These are phyloP conservation scores for Rousettus leschenaultii DNA, from an alignment of 2,113 vertebrate species.

Conservation along the genomic window DNA sequence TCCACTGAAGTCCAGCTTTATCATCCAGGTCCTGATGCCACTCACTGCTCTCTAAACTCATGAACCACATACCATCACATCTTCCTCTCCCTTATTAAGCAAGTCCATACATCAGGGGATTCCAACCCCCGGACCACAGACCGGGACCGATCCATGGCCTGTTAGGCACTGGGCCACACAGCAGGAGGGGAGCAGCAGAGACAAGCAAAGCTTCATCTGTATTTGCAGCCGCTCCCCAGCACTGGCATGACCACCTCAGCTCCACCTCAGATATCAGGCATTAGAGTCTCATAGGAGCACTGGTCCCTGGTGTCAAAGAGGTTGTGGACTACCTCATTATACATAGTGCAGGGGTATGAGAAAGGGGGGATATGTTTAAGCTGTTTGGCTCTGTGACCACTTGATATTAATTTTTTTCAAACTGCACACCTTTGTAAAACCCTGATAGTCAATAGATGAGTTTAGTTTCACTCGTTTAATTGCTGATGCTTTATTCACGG, in stretches of 20 bases:
- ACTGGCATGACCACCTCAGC: too few relatives aligned
- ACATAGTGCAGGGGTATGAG: not conserved
- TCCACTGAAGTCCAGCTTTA: not conserved
- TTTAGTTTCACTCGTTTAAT: not conserved
- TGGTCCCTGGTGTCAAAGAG: too few relatives aligned
- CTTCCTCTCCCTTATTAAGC: not conserved
- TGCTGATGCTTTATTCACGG: not conserved
- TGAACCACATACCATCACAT: not conserved
- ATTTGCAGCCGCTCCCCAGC: too few relatives aligned
- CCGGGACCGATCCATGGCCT: too few relatives aligned
- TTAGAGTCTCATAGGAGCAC: too few relatives aligned
- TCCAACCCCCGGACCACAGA: too few relatives aligned
- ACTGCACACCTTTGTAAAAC: not conserved
- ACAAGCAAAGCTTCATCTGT: too few relatives aligned
- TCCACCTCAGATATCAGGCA: too few relatives aligned
- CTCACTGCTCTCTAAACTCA: not conserved
- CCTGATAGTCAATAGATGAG: not conserved
- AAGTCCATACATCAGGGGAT: not conserved
- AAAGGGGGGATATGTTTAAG: not conserved
- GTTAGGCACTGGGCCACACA: too few relatives aligned
- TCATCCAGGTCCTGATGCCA: not conserved
- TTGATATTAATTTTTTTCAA: not conserved
- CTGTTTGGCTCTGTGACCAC: not conserved
- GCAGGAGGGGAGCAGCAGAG: too few relatives aligned
- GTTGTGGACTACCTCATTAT: too few relatives aligned